Percentiles rank a stretch among this genome's conserved stretches.
These are phyloP conservation scores for Catharus fuscescens DNA, from an alignment of 2,113 vertebrate species.

Conservation along the genomic window DNA sequence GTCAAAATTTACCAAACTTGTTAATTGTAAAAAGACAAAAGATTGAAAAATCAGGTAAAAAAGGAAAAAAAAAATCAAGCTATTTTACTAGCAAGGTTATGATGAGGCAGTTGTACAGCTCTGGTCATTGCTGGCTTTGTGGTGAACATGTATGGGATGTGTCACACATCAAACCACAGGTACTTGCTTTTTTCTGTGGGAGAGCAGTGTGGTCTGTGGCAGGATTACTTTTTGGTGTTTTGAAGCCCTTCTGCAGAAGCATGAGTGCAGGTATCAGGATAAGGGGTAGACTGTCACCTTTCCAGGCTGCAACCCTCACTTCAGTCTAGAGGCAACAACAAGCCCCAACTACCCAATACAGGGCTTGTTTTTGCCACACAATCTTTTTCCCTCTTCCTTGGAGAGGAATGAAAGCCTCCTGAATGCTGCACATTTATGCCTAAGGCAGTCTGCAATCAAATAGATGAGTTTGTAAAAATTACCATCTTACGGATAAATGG, in stretches of 20 bases:
- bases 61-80: neutral
- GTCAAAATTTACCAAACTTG: neutral
- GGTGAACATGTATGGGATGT: neutral
- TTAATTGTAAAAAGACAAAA: neutral
- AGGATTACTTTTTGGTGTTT: neutral
- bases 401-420: neutral
- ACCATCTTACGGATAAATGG: neutral
- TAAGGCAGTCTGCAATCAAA: neutral
- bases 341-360: fast-evolving
- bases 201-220: neutral
- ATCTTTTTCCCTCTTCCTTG: neutral
- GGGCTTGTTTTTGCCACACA: neutral
- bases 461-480: neutral
- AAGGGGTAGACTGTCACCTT: neutral
- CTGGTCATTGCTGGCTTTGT: neutral
- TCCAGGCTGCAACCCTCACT: neutral
- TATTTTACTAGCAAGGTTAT: neutral
- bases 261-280: neutral
- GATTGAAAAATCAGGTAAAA: neutral
- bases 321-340: neutral
- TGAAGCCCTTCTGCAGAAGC: neutral
- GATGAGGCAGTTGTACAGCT: neutral
- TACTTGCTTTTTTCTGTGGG: neutral
- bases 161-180: neutral
- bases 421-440: neutral